Base-by-base conservation (phyloP, 2,888 invertebrate genomes). In the Oscheius onirici region DNA sequence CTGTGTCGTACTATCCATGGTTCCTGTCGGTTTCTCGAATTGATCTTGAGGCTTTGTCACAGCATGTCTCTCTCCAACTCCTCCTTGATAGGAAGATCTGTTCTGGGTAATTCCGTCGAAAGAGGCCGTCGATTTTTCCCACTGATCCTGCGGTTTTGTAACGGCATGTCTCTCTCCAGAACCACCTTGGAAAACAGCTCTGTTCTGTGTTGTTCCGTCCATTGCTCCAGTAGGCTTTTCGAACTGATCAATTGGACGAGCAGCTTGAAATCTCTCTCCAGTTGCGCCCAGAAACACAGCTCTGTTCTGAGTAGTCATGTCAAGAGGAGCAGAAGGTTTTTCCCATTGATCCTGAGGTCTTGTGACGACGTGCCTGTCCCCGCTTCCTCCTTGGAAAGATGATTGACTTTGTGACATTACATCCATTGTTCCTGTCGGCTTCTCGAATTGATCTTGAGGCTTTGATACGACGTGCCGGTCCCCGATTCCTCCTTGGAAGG, bases 71-170 rank as follows among this genome's bases (percentile, higher is more conserved):
- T 65, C 65, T 20, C 65, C 65, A 49, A 26, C n/a, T 20, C 65
- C 65, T 49, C 65, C 65, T 34, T 65, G 65, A n/a, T 65, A 65
- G 28, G 22, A 11, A 3, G 5, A 11, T 51, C 43, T 58, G 43
- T 58, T 58, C 58, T 58, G 58, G 13, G 49, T 49, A 22, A 17
- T 49, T 10, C 17, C 17, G 17, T 49, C 49, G 2, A 49, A 3
- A 1, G 49, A 10, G 2, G 10, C 49, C 10, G n/a, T 17, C 3
- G 49, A 17, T 6, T 22, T 49, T 6, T 49, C 49, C 17, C 15
- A 10, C 22, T 49, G 49, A 17, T 58, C 58, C n/a, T 34, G 28
- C 1, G 58, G 58, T n/a, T 34, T 24, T 40, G 24, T 28, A 2
- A 54, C 3, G 3, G 22, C 24, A n/a, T 1, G 0, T 3, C 54